These are phyloP conservation scores for Euleptes europaea DNA, from an alignment of 2,113 vertebrate species.

Conservation along the genomic window DNA sequence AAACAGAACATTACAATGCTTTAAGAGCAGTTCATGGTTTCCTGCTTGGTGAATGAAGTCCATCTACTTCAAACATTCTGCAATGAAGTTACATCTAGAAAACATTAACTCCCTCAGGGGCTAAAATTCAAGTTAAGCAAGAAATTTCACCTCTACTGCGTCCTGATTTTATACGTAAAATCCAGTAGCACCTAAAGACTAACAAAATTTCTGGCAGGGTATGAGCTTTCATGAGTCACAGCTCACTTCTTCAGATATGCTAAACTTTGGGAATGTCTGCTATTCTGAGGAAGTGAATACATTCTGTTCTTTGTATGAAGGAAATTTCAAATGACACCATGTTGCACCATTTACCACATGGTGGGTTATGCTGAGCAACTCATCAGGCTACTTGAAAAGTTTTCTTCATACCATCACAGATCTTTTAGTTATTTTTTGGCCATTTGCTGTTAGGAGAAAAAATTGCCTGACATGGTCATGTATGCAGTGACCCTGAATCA, in stretches of 20 bases:
- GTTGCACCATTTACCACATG: not conserved
- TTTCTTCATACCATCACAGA: not conserved
- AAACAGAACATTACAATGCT: not conserved
- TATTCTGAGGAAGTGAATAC: too few relatives aligned
- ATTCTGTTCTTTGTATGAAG: not conserved
- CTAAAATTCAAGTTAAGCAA: not conserved
- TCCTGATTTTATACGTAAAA: not conserved
- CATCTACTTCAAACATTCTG: not conserved
- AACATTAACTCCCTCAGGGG: not conserved
- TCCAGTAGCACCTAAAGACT: too few relatives aligned
- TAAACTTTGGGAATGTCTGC: not conserved
- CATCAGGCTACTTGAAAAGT: not conserved
- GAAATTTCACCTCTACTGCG: not conserved
- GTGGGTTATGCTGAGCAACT: not conserved
- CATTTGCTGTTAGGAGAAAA: not conserved
- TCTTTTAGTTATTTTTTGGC: not conserved
- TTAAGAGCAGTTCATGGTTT: not conserved
- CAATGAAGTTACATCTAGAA: not conserved
- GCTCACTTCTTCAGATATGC: too few relatives aligned
- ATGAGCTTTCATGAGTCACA: too few relatives aligned
- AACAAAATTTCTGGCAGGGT: too few relatives aligned
- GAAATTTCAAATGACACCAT: not conserved
- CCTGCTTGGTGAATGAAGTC: not conserved
- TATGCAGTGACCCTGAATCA: not conserved
- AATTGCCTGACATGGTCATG: not conserved